A percentile compares a stretch with the other conserved stretches of the same genome.
Evolutionary conservation across 2,113 vertebrate species (phyloP).

Genomic region (Ceyx melanurus): DNA sequence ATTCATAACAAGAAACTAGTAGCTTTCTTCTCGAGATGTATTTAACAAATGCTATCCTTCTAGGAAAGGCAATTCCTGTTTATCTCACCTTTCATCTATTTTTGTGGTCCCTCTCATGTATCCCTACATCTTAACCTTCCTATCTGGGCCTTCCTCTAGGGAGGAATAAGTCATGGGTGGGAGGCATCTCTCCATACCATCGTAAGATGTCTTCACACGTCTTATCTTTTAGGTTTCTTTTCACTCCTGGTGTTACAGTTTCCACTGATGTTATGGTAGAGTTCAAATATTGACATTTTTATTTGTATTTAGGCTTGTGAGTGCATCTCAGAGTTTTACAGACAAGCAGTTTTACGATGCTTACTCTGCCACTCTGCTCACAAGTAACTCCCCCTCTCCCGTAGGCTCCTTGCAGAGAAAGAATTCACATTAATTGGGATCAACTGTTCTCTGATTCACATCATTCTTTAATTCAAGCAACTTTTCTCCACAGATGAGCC

Average conservation of each 20-base stretch:
- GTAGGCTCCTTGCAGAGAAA: not conserved
- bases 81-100: not conserved
- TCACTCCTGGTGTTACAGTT: not conserved
- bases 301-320: not conserved
- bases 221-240: not conserved
- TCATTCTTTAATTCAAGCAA: not conserved
- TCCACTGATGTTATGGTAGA: not conserved
- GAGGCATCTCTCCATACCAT: not conserved
- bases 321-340: not conserved
- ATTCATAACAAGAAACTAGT: not conserved
- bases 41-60: not conserved
- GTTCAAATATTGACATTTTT: not conserved
- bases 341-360: not conserved
- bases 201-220: not conserved
- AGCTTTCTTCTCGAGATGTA: not conserved
- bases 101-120: not conserved
- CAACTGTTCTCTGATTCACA: not conserved
- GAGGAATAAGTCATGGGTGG: not conserved
- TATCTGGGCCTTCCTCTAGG: not conserved
- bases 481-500: not conserved
- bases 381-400: accelerated
- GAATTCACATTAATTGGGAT: accelerated
- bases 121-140: not conserved
- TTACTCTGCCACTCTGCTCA: not conserved
- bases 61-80: not conserved